These are phyloP conservation scores for Sporophila hypoxantha DNA, from an alignment of 2,113 vertebrate genomes.

Conservation along the genomic window DNA sequence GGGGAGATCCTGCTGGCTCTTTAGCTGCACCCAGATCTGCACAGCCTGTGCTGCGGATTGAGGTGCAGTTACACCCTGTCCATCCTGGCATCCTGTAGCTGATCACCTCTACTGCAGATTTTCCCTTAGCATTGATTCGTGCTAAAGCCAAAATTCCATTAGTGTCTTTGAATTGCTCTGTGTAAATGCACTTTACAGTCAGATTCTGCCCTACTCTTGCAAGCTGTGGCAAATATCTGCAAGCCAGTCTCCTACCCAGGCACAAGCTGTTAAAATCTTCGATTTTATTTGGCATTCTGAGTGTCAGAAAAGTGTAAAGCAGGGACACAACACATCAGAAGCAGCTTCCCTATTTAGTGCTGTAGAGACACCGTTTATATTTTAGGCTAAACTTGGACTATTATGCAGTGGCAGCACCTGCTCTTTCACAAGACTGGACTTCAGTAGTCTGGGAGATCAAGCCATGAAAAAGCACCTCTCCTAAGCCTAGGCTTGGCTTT, in stretches of 20 bases:
- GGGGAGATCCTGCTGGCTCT: background rate
- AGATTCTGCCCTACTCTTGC: background rate
- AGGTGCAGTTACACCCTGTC: accelerated
- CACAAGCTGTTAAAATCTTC: background rate
- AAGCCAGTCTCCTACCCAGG: accelerated
- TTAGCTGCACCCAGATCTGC: background rate
- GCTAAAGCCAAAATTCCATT: background rate
- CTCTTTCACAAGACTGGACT: background rate
- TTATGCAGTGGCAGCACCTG: background rate
- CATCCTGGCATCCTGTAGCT: background rate
- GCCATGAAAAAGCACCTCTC: background rate
- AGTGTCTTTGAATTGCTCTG: background rate
- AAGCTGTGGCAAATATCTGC: background rate
- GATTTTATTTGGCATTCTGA: background rate
- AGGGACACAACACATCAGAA: background rate
- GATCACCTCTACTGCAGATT: accelerated
- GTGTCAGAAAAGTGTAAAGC: background rate
- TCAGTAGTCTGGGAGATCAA: background rate
- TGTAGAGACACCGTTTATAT: background rate
- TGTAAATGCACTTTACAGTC: background rate
- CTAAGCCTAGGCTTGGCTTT: background rate
- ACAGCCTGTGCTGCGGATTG: background rate
- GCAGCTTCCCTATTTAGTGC: background rate
- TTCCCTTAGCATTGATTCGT: background rate
- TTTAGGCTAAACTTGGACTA: background rate